phyloP scores from a whole-genome alignment of 2,888 invertebrate species.

The Oxystoma pomonae region DNA sequence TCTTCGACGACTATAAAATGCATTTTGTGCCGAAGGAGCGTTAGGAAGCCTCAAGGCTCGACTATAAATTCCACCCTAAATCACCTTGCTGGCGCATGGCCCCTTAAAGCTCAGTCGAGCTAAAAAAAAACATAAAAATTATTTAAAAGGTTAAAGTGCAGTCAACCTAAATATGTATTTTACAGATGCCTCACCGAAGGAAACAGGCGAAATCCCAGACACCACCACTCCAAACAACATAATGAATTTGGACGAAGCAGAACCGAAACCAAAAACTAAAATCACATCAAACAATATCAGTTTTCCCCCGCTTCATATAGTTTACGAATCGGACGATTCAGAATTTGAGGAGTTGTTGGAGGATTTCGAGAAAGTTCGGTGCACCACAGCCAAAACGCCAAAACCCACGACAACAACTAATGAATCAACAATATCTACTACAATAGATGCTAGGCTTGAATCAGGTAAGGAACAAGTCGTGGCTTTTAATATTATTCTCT shows the following conservation, averaged over 20 bases:
- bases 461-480: no score
- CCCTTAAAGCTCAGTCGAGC: no score
- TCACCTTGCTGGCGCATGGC: no score
- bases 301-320: constrained; percentile 57
- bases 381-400: constrained; percentile 48
- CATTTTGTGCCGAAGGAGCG: no score
- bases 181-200: neutral
- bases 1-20: no score
- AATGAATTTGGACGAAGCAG: constrained; percentile 17
- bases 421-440: constrained; percentile 53
- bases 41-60: no score
- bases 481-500: no score
- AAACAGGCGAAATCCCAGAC: neutral
- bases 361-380: constrained; percentile 55
- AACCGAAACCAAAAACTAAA: constrained; percentile 16
- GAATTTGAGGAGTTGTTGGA: constrained; percentile 76
- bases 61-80: no score
- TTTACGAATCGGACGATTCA: constrained; percentile 78
- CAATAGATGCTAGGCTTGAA: constrained; percentile 71
- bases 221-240: neutral
- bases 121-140: no score
- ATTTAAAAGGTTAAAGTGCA: no score
- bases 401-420: constrained; percentile 29
- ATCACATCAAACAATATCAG: constrained; percentile 41
- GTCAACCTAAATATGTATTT: no score